A percentile compares a stretch with the other conserved stretches of the same genome.
phyloP scores from a whole-genome alignment of 2,113 vertebrate genomes.

The Gallinago paraguaiae region DNA sequence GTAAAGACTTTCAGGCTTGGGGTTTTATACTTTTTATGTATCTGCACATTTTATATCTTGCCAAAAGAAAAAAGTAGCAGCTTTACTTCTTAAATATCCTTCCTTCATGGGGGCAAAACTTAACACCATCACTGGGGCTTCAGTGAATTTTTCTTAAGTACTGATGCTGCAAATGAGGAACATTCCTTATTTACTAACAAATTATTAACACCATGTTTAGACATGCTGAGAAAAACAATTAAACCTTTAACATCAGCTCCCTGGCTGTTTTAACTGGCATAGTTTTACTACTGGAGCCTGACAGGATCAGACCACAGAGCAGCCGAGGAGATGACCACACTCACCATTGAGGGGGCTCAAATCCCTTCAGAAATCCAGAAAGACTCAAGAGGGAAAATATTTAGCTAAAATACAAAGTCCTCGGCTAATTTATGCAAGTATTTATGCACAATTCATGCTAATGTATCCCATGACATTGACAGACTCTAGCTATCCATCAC shows the following conservation, averaged over 20 bases:
- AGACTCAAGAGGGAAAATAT: background rate
- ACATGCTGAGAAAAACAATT: background rate
- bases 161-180: background rate
- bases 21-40: background rate
- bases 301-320: accelerated
- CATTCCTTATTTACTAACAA: background rate
- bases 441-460: background rate
- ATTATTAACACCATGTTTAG: background rate
- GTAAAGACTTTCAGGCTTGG: background rate
- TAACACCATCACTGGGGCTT: background rate
- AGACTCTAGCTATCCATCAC: background rate
- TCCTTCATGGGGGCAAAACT: background rate
- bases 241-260: background rate
- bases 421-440: background rate
- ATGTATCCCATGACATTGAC: background rate
- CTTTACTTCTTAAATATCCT: background rate
- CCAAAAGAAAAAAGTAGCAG: background rate
- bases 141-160: background rate
- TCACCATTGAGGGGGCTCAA: too few species aligned
- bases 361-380: background rate
- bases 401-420: background rate
- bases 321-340: accelerated
- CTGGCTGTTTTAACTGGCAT: background rate
- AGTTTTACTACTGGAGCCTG: background rate
- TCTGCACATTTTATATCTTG: background rate